Evolutionary conservation across 2,797 vertebrate genomes (phyloP).

Genomic region (Lacerta bilineata): DNA sequence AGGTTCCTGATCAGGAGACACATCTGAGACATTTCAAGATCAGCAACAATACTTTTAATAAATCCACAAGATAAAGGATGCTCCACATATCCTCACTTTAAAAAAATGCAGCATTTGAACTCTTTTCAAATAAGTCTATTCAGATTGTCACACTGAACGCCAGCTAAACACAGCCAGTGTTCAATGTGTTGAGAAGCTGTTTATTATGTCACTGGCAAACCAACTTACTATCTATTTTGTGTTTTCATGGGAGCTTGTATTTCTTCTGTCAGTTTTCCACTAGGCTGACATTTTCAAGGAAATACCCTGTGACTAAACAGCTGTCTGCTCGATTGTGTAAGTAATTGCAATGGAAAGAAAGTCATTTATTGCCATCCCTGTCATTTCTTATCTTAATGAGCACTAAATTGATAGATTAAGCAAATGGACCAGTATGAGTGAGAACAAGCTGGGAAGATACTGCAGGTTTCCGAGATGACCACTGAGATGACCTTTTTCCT

Average conservation of each 20-base stretch:
- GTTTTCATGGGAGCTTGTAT: constrained; percentile 46
- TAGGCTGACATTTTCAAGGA: constrained; percentile 66
- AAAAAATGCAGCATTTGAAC: neutral
- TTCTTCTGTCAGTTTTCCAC: constrained; percentile 56
- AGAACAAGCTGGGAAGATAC: constrained; percentile 17
- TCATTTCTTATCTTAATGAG: constrained; percentile 73
- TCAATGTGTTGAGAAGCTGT: neutral
- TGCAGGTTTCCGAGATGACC: neutral
- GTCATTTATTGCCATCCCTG: constrained; percentile 61
- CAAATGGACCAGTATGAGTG: constrained; percentile 57
- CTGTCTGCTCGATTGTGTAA: constrained; percentile 68
- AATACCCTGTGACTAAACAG: constrained; percentile 62
- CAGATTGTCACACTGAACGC: neutral
- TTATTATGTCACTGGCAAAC: constrained; percentile 25
- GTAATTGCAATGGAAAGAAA: constrained; percentile 71
- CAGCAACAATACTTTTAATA: neutral
- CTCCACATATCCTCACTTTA: neutral
- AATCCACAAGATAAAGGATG: neutral
- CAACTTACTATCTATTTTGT: constrained; percentile 8
- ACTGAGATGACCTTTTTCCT: too few relatives aligned
- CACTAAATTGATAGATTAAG: constrained; percentile 74
- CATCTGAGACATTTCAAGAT: neutral
- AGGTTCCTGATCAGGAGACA: neutral
- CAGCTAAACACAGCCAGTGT: neutral
- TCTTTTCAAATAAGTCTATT: neutral